These are phyloP conservation scores for Carassius auratus DNA, from an alignment of 2,113 vertebrate genomes.

Conservation along the genomic window DNA sequence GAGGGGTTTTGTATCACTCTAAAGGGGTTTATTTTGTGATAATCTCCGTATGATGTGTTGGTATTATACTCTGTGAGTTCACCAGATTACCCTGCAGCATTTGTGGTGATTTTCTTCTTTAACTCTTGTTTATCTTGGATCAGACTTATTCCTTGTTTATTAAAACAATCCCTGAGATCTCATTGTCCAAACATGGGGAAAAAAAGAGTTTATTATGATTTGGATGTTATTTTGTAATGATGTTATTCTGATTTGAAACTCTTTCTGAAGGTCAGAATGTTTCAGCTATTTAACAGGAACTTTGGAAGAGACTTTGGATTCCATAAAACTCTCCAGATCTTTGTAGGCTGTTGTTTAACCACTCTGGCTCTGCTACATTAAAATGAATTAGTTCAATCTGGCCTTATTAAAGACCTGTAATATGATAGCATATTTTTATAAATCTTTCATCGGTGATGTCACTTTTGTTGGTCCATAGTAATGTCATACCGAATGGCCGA, in stretches of 20 bases:
- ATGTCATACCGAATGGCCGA: conserved; percentile 9
- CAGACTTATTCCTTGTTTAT: neutral
- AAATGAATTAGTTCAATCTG: conserved; percentile 54
- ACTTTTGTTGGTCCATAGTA: conserved; percentile 10
- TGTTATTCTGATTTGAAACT: neutral
- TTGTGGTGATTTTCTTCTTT: neutral
- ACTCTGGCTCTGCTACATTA: conserved; percentile 1
- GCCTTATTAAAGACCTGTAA: conserved; percentile 50
- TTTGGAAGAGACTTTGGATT: neutral
- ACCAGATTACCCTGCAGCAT: too few relatives aligned
- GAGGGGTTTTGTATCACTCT: neutral
- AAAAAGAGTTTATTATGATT: too few relatives aligned
- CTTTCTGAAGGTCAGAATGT: neutral
- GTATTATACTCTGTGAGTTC: neutral
- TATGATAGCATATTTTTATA: conserved; percentile 32
- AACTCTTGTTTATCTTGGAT: neutral
- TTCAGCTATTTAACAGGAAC: neutral
- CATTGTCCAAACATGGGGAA: neutral
- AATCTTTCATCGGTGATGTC: conserved; percentile 20
- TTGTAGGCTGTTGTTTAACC: neutral
- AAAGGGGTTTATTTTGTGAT: neutral
- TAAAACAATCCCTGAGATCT: neutral
- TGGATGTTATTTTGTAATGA: neutral
- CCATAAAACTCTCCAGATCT: conserved; percentile 1
- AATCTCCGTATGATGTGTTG: neutral